Percentiles rank a stretch among this genome's conserved stretches.
phyloP scores from a whole-genome alignment of 1,140 invertebrate genomes.

The Archegozetes longisetosus region DNA sequence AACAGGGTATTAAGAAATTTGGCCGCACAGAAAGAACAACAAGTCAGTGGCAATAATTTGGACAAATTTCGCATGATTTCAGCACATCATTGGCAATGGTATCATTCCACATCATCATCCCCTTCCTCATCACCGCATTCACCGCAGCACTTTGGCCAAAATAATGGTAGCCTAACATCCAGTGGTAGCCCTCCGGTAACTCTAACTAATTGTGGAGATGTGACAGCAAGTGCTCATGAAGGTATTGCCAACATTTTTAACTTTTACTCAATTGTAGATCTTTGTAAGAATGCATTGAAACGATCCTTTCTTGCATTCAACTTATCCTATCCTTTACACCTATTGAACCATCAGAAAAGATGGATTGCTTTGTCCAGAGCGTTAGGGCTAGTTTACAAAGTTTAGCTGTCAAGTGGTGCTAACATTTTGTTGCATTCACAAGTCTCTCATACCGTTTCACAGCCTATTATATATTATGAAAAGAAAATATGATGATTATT shows the following conservation, averaged over 20 bases:
- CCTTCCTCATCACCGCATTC: not conserved
- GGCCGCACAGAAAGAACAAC: conserved; percentile 90
- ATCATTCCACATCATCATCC: not conserved
- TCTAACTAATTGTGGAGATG: not conserved
- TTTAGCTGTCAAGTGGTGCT: too few relatives aligned
- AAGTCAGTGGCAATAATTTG: not conserved
- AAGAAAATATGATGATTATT: too few relatives aligned
- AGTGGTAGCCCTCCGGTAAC: not conserved
- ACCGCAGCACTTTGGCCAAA: not conserved
- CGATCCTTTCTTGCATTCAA: not conserved
- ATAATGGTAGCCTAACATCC: not conserved
- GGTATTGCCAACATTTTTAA: not conserved
- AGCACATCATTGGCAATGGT: not conserved
- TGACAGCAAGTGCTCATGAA: not conserved
- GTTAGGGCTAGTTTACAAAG: too few relatives aligned
- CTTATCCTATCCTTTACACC: not conserved
- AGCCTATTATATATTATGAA: too few relatives aligned
- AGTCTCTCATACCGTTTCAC: too few relatives aligned
- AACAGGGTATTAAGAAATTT: conserved; percentile 95
- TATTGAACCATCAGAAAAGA: too few relatives aligned
- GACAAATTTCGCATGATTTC: not conserved
- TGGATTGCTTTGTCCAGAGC: too few relatives aligned
- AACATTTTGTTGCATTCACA: too few relatives aligned
- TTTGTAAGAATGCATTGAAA: too few relatives aligned
- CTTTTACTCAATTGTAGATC: not conserved